A percentile compares a stretch with the other conserved stretches of the same genome.
Conservation (phyloP, 2,113 vertebrate genomes). For the Mugil cephalus region DNA sequence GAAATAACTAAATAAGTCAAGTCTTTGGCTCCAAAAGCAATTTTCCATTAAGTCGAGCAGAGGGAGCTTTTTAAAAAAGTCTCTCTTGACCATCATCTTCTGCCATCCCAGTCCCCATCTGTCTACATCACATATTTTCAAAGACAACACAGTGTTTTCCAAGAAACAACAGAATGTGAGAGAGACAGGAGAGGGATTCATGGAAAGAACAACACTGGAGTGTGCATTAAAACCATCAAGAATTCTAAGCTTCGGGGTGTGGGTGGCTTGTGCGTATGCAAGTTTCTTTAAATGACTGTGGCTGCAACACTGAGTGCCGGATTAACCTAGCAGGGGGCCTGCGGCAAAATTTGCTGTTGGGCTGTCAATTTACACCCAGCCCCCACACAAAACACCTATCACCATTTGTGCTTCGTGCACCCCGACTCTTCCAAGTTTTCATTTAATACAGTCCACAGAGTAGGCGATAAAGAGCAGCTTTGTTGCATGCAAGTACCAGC, state of each 20-base stretch:
- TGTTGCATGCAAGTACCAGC: not conserved
- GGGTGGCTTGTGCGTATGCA: conserved; percentile 16
- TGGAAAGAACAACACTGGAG: conserved; percentile 63
- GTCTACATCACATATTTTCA: conserved; percentile 55
- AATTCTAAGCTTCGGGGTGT: conserved; percentile 37
- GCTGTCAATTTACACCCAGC: conserved; percentile 5
- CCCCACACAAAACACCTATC: conserved; percentile 7
- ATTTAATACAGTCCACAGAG: conserved; percentile 5
- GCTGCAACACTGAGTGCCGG: conserved; percentile 7
- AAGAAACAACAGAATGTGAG: conserved; percentile 61
- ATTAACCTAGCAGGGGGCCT: conserved; percentile 24
- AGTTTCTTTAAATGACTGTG: conserved; percentile 12
- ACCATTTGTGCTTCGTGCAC: conserved; percentile 24
- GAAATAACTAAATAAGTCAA: conserved; percentile 34
- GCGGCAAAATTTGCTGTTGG: conserved; percentile 31
- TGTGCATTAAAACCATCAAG: conserved; percentile 44
- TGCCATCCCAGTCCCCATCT: conserved; percentile 47
- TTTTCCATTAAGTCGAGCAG: conserved; percentile 37
- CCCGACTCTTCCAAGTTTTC: not conserved
- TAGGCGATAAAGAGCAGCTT: not conserved
- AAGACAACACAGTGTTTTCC: conserved; percentile 62
- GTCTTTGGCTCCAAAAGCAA: conserved; percentile 33
- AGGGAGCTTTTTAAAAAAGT: conserved; percentile 11
- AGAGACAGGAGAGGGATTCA: conserved; percentile 42
- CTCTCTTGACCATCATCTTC: conserved; percentile 33